Conservation (phyloP, 2,888 invertebrate species). For the Amphipoea lucens region DNA sequence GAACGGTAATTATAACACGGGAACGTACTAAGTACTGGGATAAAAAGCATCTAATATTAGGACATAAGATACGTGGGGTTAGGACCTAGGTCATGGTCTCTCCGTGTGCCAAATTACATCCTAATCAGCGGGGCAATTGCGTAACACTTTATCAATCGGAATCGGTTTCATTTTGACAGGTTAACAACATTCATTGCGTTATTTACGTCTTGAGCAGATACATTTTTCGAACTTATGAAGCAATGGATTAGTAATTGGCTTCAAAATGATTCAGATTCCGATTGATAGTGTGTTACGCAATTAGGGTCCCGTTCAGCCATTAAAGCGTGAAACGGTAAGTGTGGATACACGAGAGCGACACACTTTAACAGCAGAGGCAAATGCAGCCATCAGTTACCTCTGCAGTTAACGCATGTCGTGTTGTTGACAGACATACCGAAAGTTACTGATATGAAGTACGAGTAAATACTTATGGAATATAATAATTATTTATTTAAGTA, state of each 20-base stretch:
- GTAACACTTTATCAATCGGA: no score
- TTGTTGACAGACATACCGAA: neutral
- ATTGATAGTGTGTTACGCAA: no score
- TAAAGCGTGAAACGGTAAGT: neutral
- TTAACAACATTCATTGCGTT: no score
- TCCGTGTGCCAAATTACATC: neutral
- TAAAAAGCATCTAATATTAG: neutral
- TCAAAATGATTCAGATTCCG: no score
- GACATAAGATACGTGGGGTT: no score
- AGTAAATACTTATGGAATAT: no score
- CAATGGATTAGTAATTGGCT: no score
- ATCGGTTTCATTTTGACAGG: no score
- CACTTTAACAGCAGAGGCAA: neutral
- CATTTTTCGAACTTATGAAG: no score
- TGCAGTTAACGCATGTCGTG: neutral
- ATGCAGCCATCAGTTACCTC: neutral
- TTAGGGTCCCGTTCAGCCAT: neutral
- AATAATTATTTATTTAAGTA: no score
- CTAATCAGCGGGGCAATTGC: neutral
- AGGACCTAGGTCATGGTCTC: neutral
- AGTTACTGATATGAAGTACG: neutral
- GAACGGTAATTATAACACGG: neutral
- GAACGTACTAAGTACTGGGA: neutral
- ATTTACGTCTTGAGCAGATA: no score
- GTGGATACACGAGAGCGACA: neutral